Conservation (phyloP, 2,888 invertebrate species). For the Luperina nickerlii region DNA sequence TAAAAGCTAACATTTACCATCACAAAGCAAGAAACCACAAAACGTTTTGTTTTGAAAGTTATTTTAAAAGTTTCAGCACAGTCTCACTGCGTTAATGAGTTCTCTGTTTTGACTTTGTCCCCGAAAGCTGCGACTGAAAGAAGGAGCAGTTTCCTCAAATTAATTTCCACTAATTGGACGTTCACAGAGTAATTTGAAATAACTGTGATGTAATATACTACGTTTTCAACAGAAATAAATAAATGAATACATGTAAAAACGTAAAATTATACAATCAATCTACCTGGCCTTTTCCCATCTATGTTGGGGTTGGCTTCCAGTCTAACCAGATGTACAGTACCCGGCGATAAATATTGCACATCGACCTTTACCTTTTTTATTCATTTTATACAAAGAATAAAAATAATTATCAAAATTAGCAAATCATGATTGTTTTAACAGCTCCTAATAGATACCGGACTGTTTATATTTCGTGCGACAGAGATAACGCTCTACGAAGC, state of each 20-base stretch:
- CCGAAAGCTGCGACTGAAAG: conserved; percentile 51
- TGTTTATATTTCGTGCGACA: no score
- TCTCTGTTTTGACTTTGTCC: conserved; percentile 63
- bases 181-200: conserved; percentile 20
- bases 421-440: no score
- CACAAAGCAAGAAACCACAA: conserved; percentile 21
- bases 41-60: conserved; percentile 39
- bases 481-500: no score
- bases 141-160: conserved; percentile 59
- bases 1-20: not conserved
- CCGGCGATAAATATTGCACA: no score
- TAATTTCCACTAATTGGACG: conserved; percentile 70
- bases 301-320: no score
- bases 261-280: no score
- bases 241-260: no score
- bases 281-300: not conserved
- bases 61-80: conserved; percentile 49
- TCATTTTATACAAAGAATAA: no score
- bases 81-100: conserved; percentile 69
- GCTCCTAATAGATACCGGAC: no score
- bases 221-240: not conserved
- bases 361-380: no score
- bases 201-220: conserved; percentile 9
- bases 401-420: no score
- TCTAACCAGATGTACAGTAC: no score